These are phyloP conservation scores for Corythoichthys intestinalis DNA, from an alignment of 2,113 vertebrate genomes.

Conservation along the genomic window DNA sequence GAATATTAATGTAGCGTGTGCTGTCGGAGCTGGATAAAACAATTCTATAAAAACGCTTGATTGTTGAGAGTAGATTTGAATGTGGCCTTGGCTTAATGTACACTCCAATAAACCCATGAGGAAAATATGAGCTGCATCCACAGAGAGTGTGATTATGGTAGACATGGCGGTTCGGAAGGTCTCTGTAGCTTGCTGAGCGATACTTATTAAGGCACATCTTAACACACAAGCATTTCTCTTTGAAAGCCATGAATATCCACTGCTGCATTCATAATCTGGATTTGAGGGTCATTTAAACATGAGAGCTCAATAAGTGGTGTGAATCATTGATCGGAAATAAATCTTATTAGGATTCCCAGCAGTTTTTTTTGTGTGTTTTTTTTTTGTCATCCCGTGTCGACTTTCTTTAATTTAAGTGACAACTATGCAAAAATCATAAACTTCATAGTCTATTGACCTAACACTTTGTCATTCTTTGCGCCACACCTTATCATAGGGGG, in stretches of 20 bases:
- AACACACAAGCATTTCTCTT: slow-evolving; percentile 8
- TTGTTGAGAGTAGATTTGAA: slow-evolving; percentile 52
- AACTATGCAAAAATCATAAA: no score
- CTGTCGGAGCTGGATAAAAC: slow-evolving; percentile 53
- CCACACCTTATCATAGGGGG: no score
- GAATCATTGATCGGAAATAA: neutral
- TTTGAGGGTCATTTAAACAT: neutral
- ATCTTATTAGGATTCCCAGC: no score
- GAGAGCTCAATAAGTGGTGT: neutral
- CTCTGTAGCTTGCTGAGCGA: slow-evolving; percentile 29
- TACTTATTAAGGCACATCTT: slow-evolving; percentile 16
- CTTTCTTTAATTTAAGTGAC: no score
- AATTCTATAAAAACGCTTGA: slow-evolving; percentile 40
- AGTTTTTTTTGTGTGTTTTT: no score
- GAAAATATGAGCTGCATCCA: slow-evolving; percentile 53
- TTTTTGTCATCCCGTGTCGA: no score
- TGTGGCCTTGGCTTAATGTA: slow-evolving; percentile 47
- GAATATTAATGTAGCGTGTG: slow-evolving; percentile 58
- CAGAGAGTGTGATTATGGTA: slow-evolving; percentile 39
- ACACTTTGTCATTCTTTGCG: no score
- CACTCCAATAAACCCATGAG: slow-evolving; percentile 55
- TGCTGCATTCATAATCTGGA: neutral
- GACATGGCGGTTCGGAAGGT: slow-evolving; percentile 31
- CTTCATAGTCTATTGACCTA: no score
- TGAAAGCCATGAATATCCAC: neutral